These are phyloP conservation scores for Enteromius mattozi DNA, from an alignment of 2,797 vertebrate species.

Conservation along the genomic window DNA sequence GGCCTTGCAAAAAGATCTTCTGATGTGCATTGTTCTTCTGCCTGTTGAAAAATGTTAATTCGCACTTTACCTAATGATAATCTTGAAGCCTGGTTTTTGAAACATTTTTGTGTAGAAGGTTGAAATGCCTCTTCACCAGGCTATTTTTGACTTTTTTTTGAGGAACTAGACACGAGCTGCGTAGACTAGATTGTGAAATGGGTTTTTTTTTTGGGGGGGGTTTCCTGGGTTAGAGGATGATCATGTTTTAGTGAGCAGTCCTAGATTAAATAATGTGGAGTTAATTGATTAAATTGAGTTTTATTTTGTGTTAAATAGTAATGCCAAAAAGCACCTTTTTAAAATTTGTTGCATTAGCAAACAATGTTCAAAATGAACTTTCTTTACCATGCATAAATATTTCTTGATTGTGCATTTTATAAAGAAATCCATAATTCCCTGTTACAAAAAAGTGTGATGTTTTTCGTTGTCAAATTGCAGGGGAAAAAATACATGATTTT, in stretches of 20 bases:
- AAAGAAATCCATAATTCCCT: neutral
- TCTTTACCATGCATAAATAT: neutral
- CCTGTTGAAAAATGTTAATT: neutral
- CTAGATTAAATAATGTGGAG: neutral
- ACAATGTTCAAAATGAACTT: neutral
- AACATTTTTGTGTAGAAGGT: neutral
- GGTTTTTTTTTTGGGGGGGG: neutral
- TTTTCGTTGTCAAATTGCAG: neutral
- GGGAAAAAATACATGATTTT: neutral
- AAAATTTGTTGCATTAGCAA: neutral
- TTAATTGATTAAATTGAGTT: neutral
- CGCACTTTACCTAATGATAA: neutral
- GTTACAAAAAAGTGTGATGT: neutral
- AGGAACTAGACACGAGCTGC: conserved; percentile 10
- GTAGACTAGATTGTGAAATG: conserved; percentile 40
- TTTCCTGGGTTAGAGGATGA: neutral
- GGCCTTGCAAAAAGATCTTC: neutral
- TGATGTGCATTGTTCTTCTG: neutral
- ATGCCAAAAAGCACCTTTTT: neutral
- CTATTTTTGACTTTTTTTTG: neutral
- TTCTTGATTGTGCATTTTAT: neutral
- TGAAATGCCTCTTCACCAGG: neutral
- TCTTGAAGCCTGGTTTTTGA: neutral
- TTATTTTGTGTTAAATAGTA: neutral
- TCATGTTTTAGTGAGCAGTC: conserved; percentile 3